These are phyloP conservation scores for Ammodytes dubius DNA, from an alignment of 2,113 vertebrate genomes.

Conservation along the genomic window DNA sequence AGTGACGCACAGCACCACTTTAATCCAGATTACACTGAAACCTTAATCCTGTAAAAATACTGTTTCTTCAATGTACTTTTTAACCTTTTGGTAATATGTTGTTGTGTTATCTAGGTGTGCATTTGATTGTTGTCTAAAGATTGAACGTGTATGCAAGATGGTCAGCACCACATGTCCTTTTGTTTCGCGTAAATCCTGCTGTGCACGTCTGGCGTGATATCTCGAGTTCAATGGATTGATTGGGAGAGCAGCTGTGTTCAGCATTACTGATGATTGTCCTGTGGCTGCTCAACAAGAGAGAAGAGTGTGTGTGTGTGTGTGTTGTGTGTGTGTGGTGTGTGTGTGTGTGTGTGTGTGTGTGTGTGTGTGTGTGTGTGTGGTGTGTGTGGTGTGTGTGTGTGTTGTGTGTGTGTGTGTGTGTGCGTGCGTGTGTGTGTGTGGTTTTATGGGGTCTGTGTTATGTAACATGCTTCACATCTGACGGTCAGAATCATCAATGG, in stretches of 20 bases:
- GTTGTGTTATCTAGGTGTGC: not conserved
- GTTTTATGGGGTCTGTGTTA: conserved; percentile 48
- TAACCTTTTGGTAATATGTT: conserved; percentile 9
- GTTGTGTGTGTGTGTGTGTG: conserved; percentile 6
- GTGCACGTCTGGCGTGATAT: conserved; percentile 2
- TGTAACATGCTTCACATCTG: conserved; percentile 66
- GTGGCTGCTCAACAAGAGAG: conserved; percentile 39
- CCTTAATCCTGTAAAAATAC: conserved; percentile 77
- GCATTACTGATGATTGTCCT: conserved; percentile 58
- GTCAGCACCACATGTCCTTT: not conserved
- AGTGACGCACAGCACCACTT: conserved; percentile 71
- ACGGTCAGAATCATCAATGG: conserved; percentile 51
- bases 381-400: not conserved
- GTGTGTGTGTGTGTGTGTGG: conserved; percentile 3
- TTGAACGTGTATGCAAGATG: not conserved
- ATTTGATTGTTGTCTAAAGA: conserved; percentile 15
- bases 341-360: not conserved
- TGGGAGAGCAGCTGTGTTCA: conserved; percentile 66
- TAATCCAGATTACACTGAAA: conserved; percentile 82
- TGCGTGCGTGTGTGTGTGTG: not conserved
- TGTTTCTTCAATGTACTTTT: conserved; percentile 65
- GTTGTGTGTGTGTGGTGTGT: not conserved
- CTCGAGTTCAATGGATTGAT: conserved; percentile 50
- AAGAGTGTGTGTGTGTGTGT: not conserved
- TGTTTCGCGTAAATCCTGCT: conserved; percentile 7